Evolutionary conservation across 2,888 invertebrate genomes (phyloP).

Genomic region (Erebia aethiops): DNA sequence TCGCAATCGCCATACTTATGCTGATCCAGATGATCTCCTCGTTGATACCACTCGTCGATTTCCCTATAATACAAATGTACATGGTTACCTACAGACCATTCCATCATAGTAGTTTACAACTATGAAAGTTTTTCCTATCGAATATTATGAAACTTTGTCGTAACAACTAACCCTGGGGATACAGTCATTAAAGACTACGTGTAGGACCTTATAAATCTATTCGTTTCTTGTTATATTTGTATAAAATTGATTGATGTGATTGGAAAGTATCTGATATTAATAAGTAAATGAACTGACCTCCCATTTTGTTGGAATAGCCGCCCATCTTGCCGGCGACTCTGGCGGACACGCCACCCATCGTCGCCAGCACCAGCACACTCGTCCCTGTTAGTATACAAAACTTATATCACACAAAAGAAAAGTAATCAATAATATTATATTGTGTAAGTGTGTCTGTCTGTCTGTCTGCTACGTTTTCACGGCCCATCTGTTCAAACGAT

Average conservation of each 20-base stretch:
- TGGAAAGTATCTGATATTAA: too few species aligned
- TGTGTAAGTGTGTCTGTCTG: too few species aligned
- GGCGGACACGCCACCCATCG: constrained; percentile 84
- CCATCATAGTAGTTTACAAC: neutral
- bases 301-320: constrained; percentile 88
- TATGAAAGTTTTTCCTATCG: neutral
- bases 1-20: constrained; percentile 93
- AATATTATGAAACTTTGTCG: neutral
- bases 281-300: constrained; percentile 79
- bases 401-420: neutral
- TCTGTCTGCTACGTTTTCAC: too few species aligned
- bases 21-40: constrained; percentile 95
- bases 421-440: too few species aligned
- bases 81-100: neutral
- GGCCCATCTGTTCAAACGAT: too few species aligned
- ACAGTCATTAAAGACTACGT: neutral
- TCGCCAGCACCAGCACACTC: constrained; percentile 62
- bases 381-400: constrained; percentile 44
- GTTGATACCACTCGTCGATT: constrained; percentile 92
- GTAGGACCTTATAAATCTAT: too few species aligned
- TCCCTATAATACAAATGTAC: constrained; percentile 80
- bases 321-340: constrained; percentile 92
- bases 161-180: neutral
- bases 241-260: too few species aligned
- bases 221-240: too few species aligned